Evolutionary conservation across 2,113 vertebrate genomes (phyloP).

Genomic region (Gadus macrocephalus): DNA sequence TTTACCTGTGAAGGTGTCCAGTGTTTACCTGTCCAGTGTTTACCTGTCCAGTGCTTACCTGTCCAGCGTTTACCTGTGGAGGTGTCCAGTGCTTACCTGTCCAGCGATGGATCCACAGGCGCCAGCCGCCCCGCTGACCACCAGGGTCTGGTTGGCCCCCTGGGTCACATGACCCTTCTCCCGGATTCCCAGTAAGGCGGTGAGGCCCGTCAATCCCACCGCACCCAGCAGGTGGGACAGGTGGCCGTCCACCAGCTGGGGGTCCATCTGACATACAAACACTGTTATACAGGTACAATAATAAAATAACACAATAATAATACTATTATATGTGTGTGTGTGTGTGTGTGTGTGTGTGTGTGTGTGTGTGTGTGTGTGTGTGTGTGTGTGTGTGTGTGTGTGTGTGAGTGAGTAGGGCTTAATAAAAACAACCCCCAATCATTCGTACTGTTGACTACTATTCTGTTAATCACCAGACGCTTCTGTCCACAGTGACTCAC

Average conservation of each 20-base stretch:
- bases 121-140: slow-evolving; percentile 91
- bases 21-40: no score
- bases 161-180: slow-evolving; percentile 84
- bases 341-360: no score
- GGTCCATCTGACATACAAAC: slow-evolving; percentile 72
- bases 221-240: slow-evolving; percentile 88
- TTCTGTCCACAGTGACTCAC: no score
- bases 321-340: no score
- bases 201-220: slow-evolving; percentile 87
- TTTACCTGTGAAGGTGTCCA: no score
- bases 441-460: no score
- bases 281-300: background rate
- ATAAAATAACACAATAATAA: background rate
- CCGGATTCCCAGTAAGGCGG: slow-evolving; percentile 82
- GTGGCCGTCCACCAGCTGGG: slow-evolving; percentile 78
- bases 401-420: no score
- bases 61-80: slow-evolving; percentile 70
- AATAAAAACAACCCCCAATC: no score
- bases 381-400: no score
- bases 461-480: no score
- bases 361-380: no score
- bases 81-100: slow-evolving; percentile 58
- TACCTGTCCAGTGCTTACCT: slow-evolving; percentile 68
- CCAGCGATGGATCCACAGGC: slow-evolving; percentile 92
- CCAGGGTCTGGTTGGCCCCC: slow-evolving; percentile 87